Conservation (phyloP, 2,113 vertebrate genomes). For the Gracilinanus agilis region DNA sequence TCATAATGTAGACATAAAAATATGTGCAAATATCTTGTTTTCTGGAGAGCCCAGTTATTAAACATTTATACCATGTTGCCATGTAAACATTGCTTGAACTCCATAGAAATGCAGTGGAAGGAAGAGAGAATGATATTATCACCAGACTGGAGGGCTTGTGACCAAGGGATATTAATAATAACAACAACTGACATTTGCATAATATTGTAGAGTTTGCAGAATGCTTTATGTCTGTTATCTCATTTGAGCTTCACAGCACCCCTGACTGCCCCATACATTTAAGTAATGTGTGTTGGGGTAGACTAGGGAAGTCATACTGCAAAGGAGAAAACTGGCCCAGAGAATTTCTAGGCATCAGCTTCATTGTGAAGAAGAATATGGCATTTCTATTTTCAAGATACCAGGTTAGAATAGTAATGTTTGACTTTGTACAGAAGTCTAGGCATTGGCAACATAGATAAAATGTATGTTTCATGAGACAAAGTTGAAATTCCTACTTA, state of each 20-base stretch:
- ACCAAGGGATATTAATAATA: neutral
- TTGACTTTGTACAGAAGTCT: conserved; percentile 10
- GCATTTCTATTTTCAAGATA: neutral
- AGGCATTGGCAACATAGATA: neutral
- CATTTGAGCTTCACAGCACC: neutral
- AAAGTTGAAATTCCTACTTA: conserved; percentile 9
- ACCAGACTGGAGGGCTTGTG: neutral
- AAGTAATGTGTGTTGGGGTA: neutral
- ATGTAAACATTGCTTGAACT: neutral
- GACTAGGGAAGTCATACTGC: neutral
- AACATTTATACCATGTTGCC: neutral
- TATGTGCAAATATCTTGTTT: neutral
- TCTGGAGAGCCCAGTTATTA: neutral
- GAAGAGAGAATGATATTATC: neutral
- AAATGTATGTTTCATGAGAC: conserved; percentile 6
- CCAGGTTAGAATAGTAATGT: neutral
- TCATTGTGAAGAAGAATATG: neutral
- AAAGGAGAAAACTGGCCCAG: neutral
- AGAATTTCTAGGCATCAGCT: neutral
- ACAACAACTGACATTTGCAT: neutral
- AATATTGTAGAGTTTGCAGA: neutral
- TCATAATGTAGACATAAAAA: neutral
- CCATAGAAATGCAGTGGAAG: neutral
- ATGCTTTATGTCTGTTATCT: too few relatives aligned
- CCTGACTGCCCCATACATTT: neutral